Evolutionary conservation across 2,888 invertebrate genomes (phyloP), one percentile per base, ranked within the genome.

Genomic region (Dicyrtoma fusca): DNA sequence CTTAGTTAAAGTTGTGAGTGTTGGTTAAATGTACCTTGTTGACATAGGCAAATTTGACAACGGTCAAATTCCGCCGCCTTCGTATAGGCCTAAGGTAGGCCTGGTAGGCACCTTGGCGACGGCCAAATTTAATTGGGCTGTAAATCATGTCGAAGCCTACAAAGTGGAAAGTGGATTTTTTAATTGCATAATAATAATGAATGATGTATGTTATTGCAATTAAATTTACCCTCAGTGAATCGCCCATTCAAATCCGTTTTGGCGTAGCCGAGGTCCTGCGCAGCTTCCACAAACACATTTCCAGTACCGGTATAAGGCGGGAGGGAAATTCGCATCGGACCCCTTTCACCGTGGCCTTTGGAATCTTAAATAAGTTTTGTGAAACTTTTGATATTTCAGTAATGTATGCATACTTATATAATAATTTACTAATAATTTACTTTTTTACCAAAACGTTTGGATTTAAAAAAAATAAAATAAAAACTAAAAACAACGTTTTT

Each of bases 101-200:
- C 19, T 69, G 65, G 59, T 61, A 77, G 6, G 75, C 68, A 10
- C 76, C 73, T 26, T 73, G 73, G 42, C 79, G 51, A 10, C 75
- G 71, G 0, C 79, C 79, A 51, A 26, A 34, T 42, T 70, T 75
- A 19, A 75, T 61, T 1, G 76, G 76, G 14, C 72, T 51, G 64
- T 77, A 74, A 11, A 75, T 72, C 4, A 65, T 72, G 63, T 79
- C 79, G 72, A 79, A 79, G 11, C 77, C 79, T 79, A 44, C 42
- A 51, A 34, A 34, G 8, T 34, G 34, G 34, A 34, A 5, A 34
- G 34, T 34, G 8, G 8, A 34, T 34, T 34, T 34, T 34, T 34
- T 34, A 34, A 34, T 34, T 34, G 3, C 34, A n/a, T n/a, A 34
- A 34, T 8, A 34, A 34, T 34, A 34, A 34, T 34, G 34, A 34